A percentile compares a stretch with the other conserved stretches of the same genome.
Conservation (phyloP, 1,140 invertebrate genomes). For the Coptotermes formosanus region DNA sequence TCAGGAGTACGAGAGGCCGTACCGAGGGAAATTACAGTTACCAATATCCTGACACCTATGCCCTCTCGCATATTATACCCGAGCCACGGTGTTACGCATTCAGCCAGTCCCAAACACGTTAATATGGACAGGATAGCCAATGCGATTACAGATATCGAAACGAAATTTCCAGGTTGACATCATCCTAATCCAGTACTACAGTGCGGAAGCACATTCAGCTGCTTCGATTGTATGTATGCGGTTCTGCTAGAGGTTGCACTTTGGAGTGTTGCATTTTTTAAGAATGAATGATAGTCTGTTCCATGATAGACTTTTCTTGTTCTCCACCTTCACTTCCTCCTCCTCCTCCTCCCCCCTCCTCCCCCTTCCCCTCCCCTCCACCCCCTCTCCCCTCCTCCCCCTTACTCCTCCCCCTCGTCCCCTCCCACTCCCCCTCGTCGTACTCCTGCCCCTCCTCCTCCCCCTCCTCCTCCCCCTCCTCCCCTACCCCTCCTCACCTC, state of each 20-base stretch:
- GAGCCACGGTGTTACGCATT: not conserved
- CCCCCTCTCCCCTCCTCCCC: not conserved
- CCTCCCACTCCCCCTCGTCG: too few species aligned
- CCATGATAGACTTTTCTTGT: not conserved
- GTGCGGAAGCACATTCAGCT: not conserved
- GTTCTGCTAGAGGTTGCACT: too few species aligned
- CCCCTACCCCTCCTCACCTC: not conserved
- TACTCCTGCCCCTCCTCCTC: not conserved
- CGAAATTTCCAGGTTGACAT: not conserved
- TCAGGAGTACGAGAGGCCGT: not conserved
- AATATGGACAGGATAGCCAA: not conserved
- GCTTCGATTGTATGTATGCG: too few species aligned
- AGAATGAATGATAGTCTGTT: too few species aligned
- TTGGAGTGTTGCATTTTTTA: too few species aligned
- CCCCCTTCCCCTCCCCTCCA: not conserved
- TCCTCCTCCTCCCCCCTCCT: not conserved
- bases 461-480: not conserved
- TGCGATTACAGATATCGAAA: not conserved
- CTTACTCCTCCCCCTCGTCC: not conserved
- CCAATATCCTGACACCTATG: not conserved
- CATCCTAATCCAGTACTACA: not conserved
- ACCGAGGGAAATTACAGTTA: constrained; percentile 14
- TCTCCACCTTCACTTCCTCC: not conserved
- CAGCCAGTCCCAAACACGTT: not conserved
- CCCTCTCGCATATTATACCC: not conserved